Percentiles rank a stretch among this genome's conserved stretches.
phyloP scores from a whole-genome alignment of 2,113 vertebrate genomes.

The Lathamus discolor region DNA sequence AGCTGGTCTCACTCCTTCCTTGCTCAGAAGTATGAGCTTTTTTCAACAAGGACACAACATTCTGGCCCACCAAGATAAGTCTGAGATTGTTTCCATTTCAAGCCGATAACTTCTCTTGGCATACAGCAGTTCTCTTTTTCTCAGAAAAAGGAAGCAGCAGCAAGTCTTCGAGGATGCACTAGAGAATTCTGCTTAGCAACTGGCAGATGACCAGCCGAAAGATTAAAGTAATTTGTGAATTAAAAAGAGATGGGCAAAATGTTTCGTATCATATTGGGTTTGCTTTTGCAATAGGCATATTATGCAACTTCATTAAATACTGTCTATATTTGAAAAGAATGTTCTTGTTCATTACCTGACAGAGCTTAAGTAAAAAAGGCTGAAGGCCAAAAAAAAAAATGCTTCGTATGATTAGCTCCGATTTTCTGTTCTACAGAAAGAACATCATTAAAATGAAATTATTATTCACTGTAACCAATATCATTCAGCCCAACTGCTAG shows the following conservation, averaged over 20 bases:
- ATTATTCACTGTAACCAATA: slow-evolving; percentile 34
- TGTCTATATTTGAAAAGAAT: not conserved
- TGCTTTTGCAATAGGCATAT: slow-evolving; percentile 23
- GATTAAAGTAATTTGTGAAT: not conserved
- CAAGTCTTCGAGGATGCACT: not conserved
- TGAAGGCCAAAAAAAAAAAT: slow-evolving; percentile 38
- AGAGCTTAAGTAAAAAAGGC: slow-evolving; percentile 8
- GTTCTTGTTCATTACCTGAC: slow-evolving; percentile 51
- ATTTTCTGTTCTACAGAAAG: slow-evolving; percentile 27
- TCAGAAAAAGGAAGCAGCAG: not conserved
- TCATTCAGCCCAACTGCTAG: not conserved
- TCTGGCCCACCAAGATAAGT: not conserved
- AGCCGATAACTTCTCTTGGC: not conserved
- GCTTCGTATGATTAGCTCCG: slow-evolving; percentile 7
- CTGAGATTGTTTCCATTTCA: not conserved
- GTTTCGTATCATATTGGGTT: not conserved
- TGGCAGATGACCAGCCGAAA: not conserved
- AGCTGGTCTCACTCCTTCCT: not conserved
- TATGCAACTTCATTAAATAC: slow-evolving; percentile 23
- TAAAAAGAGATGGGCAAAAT: not conserved
- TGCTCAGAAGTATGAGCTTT: not conserved
- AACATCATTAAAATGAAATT: slow-evolving; percentile 46
- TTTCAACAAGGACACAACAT: not conserved
- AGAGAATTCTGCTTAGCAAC: not conserved
- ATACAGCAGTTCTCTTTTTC: not conserved